Evolutionary conservation across 1,140 invertebrate genomes (phyloP), one percentile per base, ranked within the genome.

Genomic region (Nilaparvata lugens): DNA sequence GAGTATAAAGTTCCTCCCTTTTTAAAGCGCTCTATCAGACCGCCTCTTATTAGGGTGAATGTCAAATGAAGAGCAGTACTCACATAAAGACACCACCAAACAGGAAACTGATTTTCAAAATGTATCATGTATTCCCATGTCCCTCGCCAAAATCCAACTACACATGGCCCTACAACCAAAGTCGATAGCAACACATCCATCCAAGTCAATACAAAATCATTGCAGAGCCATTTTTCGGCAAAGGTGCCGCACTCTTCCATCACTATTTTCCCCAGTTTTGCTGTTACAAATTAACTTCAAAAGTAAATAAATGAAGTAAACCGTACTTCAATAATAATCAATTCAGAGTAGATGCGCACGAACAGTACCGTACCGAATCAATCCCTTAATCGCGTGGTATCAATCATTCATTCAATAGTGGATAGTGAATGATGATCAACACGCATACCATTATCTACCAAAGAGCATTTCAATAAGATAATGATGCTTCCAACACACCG

Each of bases 111-210:
- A 0, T 76, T 71, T 2, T 85, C 83, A 70, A 86, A 84, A 24
- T 82, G 68, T 58, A 84, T 85, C 78, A 88, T 84, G 21, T 91
- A 78, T 43, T 83, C 80, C 88, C 88, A 93, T 31, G 86, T 87
- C 52, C 88, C 87, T 16, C 89, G 79, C 90, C 90, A 93, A 69
- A 91, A 92, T 51, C 83, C 82, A 13, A 93, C 87, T 4, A 91
- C 87, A 14, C 84, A 81, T 9, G 89, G 89, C 1, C 86, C 84
- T 2, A 89, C 79, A 6, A 92, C 76, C 1, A 82, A 69, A 54
- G 83, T 81, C 4, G 88, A 86, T 66, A 93, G 80, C n/a, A 87
- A 67, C 14, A 80, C 78, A 71, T 93, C 89, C 48, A 88, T 70
- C 45, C 86, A 67, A 13, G 81, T 52, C 7, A 66, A 57, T 11